Percentiles rank a stretch among this genome's conserved stretches.
These are phyloP conservation scores for Agrochola macilenta DNA, from an alignment of 2,888 invertebrate species.

Conservation along the genomic window DNA sequence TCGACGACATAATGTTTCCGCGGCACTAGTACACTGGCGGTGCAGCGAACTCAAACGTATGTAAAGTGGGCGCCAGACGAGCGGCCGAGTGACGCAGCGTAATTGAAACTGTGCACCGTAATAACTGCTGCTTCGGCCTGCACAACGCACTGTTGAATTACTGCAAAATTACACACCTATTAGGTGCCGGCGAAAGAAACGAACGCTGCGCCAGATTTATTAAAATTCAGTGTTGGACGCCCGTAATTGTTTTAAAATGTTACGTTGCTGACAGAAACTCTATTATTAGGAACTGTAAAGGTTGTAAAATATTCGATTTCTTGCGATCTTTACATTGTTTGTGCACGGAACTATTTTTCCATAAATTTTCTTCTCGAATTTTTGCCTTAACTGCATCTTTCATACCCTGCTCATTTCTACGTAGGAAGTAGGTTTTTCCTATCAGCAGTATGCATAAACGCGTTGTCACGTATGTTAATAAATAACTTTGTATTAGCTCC, in stretches of 20 bases:
- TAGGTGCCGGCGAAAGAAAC: conserved; percentile 50
- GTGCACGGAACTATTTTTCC: conserved; percentile 30
- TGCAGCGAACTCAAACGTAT: conserved; percentile 56
- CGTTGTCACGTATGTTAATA: conserved; percentile 26
- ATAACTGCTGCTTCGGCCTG: conserved; percentile 58
- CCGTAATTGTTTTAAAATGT: conserved; percentile 61
- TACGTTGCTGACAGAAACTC: conserved; percentile 48
- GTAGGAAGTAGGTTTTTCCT: neutral
- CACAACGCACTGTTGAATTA: conserved; percentile 62
- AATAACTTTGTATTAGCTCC: conserved; percentile 34
- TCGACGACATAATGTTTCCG: conserved; percentile 29
- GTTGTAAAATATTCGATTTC: conserved; percentile 34
- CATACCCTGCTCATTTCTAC: neutral
- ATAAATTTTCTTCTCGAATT: conserved; percentile 5
- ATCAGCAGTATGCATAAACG: conserved; percentile 1
- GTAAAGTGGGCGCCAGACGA: conserved; percentile 56
- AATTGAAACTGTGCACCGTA: conserved; percentile 64
- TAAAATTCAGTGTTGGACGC: conserved; percentile 50
- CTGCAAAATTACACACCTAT: conserved; percentile 65
- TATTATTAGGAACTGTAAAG: conserved; percentile 45
- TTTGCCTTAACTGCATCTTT: conserved; percentile 9
- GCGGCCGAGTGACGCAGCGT: conserved; percentile 57
- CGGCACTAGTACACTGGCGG: neutral
- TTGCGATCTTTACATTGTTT: conserved; percentile 35
- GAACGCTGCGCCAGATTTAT: conserved; percentile 55